A percentile compares a stretch with the other conserved stretches of the same genome.
These are phyloP conservation scores for Trachops cirrhosus DNA, from an alignment of 2,797 vertebrate genomes.

Conservation along the genomic window DNA sequence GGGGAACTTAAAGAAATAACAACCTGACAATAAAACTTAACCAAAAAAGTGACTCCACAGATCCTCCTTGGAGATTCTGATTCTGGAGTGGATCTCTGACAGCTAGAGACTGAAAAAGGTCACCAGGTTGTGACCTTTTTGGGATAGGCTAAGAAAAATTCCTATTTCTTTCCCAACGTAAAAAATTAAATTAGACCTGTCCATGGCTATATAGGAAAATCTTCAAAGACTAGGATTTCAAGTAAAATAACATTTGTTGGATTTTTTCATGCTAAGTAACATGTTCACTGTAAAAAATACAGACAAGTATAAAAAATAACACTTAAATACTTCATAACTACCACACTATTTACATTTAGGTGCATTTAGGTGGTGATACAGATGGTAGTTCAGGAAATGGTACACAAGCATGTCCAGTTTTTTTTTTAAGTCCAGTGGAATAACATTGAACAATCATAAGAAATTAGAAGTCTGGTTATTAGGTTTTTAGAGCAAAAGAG, in stretches of 20 bases:
- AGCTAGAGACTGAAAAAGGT: neutral
- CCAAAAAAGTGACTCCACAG: neutral
- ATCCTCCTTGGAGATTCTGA: neutral
- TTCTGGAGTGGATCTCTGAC: neutral
- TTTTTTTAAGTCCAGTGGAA: neutral
- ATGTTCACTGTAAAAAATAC: neutral
- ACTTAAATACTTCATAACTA: neutral
- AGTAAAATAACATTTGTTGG: neutral
- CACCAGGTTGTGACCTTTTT: neutral
- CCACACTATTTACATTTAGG: neutral
- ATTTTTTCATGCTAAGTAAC: neutral
- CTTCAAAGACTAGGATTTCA: conserved; percentile 8
- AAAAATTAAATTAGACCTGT: neutral
- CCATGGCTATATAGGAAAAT: neutral
- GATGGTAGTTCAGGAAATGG: neutral
- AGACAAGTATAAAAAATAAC: neutral
- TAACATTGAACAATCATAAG: neutral
- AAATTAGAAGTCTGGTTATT: neutral
- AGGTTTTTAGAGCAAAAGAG: conserved; percentile 11
- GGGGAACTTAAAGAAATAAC: neutral
- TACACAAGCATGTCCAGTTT: neutral
- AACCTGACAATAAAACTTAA: neutral
- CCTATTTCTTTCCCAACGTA: neutral
- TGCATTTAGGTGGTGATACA: neutral
- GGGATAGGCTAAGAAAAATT: neutral